Conservation (phyloP, 2,113 vertebrate genomes). For the Centrocercus urophasianus region DNA sequence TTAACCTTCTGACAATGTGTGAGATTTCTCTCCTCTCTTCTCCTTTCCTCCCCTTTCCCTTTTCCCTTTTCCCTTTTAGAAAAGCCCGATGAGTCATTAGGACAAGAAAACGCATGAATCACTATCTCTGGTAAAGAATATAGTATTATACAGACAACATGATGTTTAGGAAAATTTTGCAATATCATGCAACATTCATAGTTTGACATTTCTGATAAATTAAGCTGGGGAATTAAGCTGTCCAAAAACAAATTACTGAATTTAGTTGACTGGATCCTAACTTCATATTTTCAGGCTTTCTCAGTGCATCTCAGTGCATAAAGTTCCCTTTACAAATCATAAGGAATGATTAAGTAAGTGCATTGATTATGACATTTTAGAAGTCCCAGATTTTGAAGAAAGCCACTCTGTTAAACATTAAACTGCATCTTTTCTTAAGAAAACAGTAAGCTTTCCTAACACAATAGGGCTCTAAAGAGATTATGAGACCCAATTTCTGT, state of each 20-base stretch:
- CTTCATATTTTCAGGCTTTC: not conserved
- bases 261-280: not conserved
- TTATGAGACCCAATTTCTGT: not conserved
- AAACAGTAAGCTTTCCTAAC: not conserved
- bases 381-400: not conserved
- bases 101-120: not conserved
- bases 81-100: not conserved
- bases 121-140: not conserved
- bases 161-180: not conserved
- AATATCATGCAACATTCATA: not conserved
- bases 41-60: not conserved
- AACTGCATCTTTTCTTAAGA: not conserved
- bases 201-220: not conserved
- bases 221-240: not conserved
- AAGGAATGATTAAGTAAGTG: not conserved
- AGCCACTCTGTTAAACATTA: accelerated
- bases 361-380: not conserved
- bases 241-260: not conserved
- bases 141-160: not conserved
- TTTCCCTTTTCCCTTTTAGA: not conserved
- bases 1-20: not conserved
- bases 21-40: not conserved
- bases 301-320: not conserved
- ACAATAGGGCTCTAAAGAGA: not conserved
- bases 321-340: not conserved